These are phyloP conservation scores for Hypomesus transpacificus DNA, from an alignment of 2,113 vertebrate genomes.

Conservation along the genomic window DNA sequence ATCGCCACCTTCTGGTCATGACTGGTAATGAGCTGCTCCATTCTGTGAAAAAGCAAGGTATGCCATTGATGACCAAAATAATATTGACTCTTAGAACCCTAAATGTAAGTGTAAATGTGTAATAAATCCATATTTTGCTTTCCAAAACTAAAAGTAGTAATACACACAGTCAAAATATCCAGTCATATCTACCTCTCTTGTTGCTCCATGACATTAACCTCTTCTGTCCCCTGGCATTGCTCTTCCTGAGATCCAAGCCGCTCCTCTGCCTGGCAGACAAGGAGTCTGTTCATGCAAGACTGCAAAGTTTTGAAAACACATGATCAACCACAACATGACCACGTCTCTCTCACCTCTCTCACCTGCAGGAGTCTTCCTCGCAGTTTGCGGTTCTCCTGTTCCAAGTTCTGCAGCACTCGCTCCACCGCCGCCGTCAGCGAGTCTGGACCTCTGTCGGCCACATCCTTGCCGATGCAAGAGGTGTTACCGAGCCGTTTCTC, in stretches of 20 bases:
- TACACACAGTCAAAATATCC: not conserved
- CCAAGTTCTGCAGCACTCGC: conserved; percentile 57
- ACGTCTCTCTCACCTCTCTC: conserved; percentile 65
- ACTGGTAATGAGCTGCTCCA: conserved; percentile 64
- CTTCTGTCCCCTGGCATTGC: conserved; percentile 52
- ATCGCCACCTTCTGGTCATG: conserved; percentile 74
- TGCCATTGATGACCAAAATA: not conserved
- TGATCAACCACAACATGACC: not conserved
- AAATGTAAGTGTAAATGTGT: not conserved
- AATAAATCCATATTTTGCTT: not conserved
- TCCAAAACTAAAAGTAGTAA: not conserved
- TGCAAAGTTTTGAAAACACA: no score
- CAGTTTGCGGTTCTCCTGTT: conserved; percentile 58
- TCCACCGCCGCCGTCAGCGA: conserved; percentile 54
- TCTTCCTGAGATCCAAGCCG: conserved; percentile 57
- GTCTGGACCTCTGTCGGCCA: conserved; percentile 32
- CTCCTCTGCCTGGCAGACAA: conserved; percentile 56
- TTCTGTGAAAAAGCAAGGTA: conserved; percentile 42
- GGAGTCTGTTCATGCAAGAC: no score
- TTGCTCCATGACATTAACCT: conserved; percentile 62
- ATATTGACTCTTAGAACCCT: not conserved
- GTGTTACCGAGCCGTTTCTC: conserved; percentile 57
- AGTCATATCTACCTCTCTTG: conserved; percentile 63
- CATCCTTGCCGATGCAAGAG: conserved; percentile 23
- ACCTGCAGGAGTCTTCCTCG: conserved; percentile 69